Evolutionary conservation across 2,797 vertebrate genomes (phyloP).

Genomic region (Lepidocolaptes lacrymiger): DNA sequence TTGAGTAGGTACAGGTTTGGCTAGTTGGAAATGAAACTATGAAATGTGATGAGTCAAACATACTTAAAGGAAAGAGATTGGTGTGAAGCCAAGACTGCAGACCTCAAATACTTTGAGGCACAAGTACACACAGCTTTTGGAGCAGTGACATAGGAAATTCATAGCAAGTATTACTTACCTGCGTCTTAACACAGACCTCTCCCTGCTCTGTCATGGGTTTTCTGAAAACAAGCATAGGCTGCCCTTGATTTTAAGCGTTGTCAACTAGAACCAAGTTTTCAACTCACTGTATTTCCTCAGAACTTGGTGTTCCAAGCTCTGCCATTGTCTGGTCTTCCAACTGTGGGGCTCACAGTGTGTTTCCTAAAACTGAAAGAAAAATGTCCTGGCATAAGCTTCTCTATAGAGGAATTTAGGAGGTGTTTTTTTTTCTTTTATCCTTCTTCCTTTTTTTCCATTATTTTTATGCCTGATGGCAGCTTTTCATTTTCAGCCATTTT

Average conservation of each 20-base stretch:
- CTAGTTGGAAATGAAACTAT: constrained; percentile 69
- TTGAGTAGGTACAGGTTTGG: constrained; percentile 72
- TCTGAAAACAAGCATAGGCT: not conserved
- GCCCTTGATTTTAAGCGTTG: not conserved
- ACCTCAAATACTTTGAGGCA: constrained; percentile 38
- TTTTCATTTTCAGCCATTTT: not conserved
- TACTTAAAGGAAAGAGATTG: constrained; percentile 38
- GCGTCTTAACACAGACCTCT: not conserved
- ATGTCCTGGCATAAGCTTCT: not conserved
- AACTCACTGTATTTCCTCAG: not conserved
- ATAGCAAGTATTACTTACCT: not conserved
- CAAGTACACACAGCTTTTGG: not conserved
- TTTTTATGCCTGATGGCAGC: not conserved
- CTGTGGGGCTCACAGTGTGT: rapidly evolving
- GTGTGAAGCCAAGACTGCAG: constrained; percentile 30
- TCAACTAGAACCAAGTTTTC: not conserved
- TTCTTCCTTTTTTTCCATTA: not conserved
- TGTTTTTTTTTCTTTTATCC: not conserved
- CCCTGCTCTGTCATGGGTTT: not conserved
- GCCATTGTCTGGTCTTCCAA: not conserved
- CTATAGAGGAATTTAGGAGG: not conserved
- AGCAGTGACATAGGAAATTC: constrained; percentile 6
- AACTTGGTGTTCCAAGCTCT: not conserved
- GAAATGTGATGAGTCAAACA: constrained; percentile 72
- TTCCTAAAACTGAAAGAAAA: not conserved